These are phyloP conservation scores for Enteromius radiatus DNA, from an alignment of 2,797 vertebrate genomes.

Conservation along the genomic window DNA sequence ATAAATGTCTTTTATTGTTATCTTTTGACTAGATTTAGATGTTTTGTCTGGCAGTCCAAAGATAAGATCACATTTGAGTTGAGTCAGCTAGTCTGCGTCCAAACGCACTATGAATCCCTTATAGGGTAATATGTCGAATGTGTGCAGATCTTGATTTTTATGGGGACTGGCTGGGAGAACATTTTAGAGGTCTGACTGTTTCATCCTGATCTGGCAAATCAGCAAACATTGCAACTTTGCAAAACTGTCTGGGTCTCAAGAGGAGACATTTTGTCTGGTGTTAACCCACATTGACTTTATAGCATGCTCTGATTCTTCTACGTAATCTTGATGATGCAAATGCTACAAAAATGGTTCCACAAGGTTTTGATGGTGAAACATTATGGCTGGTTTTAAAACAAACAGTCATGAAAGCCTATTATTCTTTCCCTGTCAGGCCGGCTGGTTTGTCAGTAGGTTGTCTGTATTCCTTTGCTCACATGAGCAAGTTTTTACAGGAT, in stretches of 20 bases:
- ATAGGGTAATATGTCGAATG: slow-evolving; percentile 26
- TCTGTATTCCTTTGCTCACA: slow-evolving; percentile 36
- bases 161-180: neutral
- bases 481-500: slow-evolving; percentile 45
- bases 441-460: slow-evolving; percentile 24
- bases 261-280: slow-evolving; percentile 17
- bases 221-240: slow-evolving; percentile 7
- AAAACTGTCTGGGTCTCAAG: neutral
- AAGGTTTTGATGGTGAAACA: slow-evolving; percentile 39
- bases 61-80: slow-evolving; percentile 35
- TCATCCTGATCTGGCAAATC: slow-evolving; percentile 28
- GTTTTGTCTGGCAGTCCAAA: slow-evolving; percentile 40
- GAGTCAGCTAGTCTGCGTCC: slow-evolving; percentile 10
- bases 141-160: slow-evolving; percentile 12
- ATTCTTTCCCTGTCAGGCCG: slow-evolving; percentile 29
- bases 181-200: slow-evolving; percentile 8
- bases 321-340: neutral
- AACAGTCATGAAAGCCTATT: slow-evolving; percentile 37
- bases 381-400: slow-evolving; percentile 37
- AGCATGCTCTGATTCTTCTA: neutral
- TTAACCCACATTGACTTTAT: neutral
- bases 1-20: slow-evolving; percentile 37
- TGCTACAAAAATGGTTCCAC: slow-evolving; percentile 39
- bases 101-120: slow-evolving; percentile 18
- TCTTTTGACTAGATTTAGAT: slow-evolving; percentile 35